phyloP scores from a whole-genome alignment of 1,140 invertebrate genomes.

The Oreohelix idahoensis region DNA sequence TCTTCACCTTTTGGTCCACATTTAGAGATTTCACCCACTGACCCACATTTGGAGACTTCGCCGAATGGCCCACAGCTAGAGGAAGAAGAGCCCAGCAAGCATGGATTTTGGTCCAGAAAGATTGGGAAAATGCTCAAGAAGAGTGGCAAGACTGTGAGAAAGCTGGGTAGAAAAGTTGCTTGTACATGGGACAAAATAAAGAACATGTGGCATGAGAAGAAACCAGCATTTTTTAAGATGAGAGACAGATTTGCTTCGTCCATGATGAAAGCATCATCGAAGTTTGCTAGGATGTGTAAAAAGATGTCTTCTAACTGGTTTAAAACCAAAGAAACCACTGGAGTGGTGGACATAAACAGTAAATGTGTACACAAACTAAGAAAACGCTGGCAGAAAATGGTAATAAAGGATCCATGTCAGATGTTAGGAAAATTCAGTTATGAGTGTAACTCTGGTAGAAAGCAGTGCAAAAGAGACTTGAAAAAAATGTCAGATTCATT shows the following conservation, averaged over 20 bases:
- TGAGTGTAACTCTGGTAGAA: conserved; percentile 25
- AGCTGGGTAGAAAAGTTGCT: conserved; percentile 10
- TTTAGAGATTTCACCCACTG: neutral
- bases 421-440: conserved; percentile 6
- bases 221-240: conserved; percentile 16
- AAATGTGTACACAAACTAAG: neutral
- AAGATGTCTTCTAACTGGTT: neutral
- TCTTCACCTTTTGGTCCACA: too few relatives aligned
- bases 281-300: neutral
- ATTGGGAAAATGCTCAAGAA: conserved; percentile 28
- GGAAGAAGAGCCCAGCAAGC: neutral
- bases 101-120: neutral
- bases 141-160: conserved; percentile 14
- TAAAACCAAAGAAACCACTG: neutral
- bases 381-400: conserved; percentile 22
- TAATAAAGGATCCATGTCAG: conserved; percentile 17
- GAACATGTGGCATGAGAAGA: conserved; percentile 9
- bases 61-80: neutral
- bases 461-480: conserved; percentile 8
- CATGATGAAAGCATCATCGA: neutral
- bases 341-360: conserved; percentile 17
- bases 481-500: neutral
- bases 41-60: neutral
- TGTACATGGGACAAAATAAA: conserved; percentile 12
- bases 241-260: neutral